These are phyloP conservation scores for Mirounga angustirostris DNA, from an alignment of 2,113 vertebrate genomes.

Conservation along the genomic window DNA sequence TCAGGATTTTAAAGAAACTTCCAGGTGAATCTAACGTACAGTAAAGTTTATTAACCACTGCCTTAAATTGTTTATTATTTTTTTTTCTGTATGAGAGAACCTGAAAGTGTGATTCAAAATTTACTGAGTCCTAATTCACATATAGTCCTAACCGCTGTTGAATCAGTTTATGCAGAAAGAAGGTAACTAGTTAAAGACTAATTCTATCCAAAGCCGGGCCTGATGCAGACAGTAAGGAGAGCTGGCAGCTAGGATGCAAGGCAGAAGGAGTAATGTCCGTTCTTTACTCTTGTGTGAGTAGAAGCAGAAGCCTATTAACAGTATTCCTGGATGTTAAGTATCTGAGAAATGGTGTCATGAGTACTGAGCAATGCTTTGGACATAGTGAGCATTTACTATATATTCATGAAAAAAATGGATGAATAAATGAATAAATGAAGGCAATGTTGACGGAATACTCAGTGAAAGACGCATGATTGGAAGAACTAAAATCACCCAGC, in stretches of 20 bases:
- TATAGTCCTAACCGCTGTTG: neutral
- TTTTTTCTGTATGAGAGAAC: neutral
- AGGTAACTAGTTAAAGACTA: neutral
- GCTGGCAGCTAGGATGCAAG: neutral
- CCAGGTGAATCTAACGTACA: neutral
- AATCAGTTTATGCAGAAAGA: slow-evolving; percentile 11
- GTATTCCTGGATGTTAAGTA: neutral
- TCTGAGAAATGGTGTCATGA: neutral
- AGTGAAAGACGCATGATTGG: neutral
- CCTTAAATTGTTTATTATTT: neutral
- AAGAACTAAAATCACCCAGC: neutral
- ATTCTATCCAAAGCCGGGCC: neutral
- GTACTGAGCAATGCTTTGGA: neutral
- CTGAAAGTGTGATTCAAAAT: neutral
- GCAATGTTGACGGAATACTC: neutral
- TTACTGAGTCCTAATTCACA: neutral
- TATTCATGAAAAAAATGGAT: neutral
- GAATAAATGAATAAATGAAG: neutral
- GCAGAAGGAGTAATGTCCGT: neutral
- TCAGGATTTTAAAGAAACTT: neutral
- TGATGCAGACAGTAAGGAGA: neutral
- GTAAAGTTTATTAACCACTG: neutral
- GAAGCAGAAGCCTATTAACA: neutral
- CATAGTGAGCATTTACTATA: neutral
- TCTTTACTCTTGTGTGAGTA: neutral